These are phyloP conservation scores for Hartigia nigra DNA, from an alignment of 2,888 invertebrate genomes.

Conservation along the genomic window DNA sequence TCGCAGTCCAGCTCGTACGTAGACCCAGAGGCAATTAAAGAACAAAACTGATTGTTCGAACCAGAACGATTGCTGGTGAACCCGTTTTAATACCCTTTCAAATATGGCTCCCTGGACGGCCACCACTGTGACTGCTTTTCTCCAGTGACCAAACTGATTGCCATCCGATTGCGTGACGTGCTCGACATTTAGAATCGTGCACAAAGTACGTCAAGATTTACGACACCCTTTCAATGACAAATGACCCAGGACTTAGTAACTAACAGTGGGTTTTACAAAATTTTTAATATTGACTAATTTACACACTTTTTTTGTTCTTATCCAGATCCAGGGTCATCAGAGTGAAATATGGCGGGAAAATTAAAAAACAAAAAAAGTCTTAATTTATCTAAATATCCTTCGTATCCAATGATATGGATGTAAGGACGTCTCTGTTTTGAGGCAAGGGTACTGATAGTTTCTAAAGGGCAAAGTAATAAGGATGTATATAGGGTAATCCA, in stretches of 20 bases:
- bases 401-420: neutral
- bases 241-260: neutral
- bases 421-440: neutral
- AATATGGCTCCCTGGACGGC: neutral
- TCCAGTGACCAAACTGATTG: neutral
- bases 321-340: no score
- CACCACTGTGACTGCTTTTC: neutral
- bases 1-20: neutral
- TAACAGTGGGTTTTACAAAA: neutral
- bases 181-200: neutral
- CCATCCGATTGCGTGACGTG: neutral
- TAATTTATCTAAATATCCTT: neutral
- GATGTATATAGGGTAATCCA: neutral
- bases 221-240: neutral
- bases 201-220: neutral
- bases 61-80: neutral
- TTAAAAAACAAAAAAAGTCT: neutral
- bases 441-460: no score
- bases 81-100: neutral
- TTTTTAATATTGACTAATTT: neutral
- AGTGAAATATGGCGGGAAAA: neutral
- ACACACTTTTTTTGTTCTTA: neutral
- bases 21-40: neutral
- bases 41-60: neutral
- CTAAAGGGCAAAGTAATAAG: no score